phyloP scores from a whole-genome alignment of 2,113 vertebrate species.

The Oncorhynchus keta region DNA sequence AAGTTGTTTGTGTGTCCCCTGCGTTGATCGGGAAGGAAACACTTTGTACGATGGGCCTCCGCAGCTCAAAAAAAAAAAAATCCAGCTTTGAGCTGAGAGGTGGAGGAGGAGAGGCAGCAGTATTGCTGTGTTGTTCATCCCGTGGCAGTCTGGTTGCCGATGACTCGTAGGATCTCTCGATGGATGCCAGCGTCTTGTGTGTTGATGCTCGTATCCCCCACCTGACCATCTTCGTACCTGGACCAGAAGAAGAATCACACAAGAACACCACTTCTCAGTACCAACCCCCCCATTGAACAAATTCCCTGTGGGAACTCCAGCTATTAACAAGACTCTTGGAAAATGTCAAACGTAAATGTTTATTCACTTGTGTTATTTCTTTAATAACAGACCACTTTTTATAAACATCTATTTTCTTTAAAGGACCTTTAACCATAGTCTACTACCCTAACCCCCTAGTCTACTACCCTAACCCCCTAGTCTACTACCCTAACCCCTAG shows the following conservation, averaged over 20 bases:
- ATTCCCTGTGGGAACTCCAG: too few species aligned
- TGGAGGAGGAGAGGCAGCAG: conserved; percentile 68
- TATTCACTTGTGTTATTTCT: too few species aligned
- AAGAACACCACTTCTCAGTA: not conserved
- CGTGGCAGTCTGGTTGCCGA: conserved; percentile 90
- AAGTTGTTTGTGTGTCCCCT: conserved; percentile 19
- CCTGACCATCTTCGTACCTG: conserved; percentile 89
- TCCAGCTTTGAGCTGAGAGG: conserved; percentile 85
- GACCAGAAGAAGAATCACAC: conserved; percentile 11
- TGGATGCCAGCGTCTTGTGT: conserved; percentile 85
- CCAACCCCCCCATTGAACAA: not conserved
- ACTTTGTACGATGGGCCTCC: conserved; percentile 14
- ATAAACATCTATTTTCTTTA: too few species aligned
- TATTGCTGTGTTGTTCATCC: conserved; percentile 72
- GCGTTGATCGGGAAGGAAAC: conserved; percentile 17
- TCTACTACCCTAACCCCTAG: too few species aligned
- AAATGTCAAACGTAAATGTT: too few species aligned
- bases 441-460: too few species aligned
- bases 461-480: too few species aligned
- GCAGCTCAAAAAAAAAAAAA: conserved; percentile 71
- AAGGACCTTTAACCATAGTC: too few species aligned
- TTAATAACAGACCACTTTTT: too few species aligned
- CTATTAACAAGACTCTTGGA: too few species aligned
- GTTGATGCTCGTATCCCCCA: conserved; percentile 87
- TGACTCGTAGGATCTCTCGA: conserved; percentile 88